Evolutionary conservation across 2,113 vertebrate species (phyloP).

Genomic region (Ahaetulla prasina): DNA sequence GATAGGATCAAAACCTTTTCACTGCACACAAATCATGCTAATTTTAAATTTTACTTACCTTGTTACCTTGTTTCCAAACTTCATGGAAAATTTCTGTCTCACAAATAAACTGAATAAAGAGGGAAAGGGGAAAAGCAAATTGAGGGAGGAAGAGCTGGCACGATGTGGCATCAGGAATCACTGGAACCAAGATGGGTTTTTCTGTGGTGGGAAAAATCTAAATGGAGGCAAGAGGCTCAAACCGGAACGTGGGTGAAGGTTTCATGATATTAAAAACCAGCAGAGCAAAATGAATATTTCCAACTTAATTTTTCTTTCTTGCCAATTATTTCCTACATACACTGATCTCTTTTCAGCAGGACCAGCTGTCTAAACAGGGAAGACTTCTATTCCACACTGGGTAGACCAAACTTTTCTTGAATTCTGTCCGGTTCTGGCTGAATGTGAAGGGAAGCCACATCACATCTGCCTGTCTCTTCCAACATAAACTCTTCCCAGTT

Average conservation of each 20-base stretch:
- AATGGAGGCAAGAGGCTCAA: background rate
- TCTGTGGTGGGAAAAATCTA: background rate
- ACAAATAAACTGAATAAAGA: background rate
- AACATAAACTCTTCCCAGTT: background rate
- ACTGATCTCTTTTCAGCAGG: background rate
- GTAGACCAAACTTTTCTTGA: background rate
- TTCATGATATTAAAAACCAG: background rate
- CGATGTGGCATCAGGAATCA: background rate
- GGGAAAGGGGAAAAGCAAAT: background rate
- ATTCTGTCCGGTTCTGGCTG: background rate
- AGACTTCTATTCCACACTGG: background rate
- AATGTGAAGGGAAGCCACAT: background rate
- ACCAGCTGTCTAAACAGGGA: background rate
- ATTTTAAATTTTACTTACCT: constrained; percentile 41
- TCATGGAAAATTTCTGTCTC: background rate
- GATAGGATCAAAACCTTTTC: constrained; percentile 25
- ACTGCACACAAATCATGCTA: constrained; percentile 21
- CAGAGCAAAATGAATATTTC: background rate
- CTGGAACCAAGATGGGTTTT: background rate
- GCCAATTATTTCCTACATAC: background rate
- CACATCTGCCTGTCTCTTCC: background rate
- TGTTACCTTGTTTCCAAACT: constrained; percentile 2
- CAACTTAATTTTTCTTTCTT: background rate
- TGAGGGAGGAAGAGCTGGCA: background rate
- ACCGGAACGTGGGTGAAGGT: background rate